These are phyloP conservation scores for Elephantulus edwardii DNA, from an alignment of 2,113 vertebrate genomes.

Conservation along the genomic window DNA sequence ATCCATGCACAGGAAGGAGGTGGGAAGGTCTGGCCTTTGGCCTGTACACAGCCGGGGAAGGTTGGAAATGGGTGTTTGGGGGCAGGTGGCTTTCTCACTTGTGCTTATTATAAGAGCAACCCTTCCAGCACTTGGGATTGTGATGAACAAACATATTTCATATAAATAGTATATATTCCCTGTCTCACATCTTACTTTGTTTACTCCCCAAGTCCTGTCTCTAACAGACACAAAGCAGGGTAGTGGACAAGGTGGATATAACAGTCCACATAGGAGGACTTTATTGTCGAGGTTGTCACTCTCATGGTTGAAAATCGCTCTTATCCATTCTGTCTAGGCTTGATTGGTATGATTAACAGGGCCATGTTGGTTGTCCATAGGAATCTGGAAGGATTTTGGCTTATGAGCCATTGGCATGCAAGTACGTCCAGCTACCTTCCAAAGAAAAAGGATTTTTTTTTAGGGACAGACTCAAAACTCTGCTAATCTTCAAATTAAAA, in stretches of 20 bases:
- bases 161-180: fast-evolving
- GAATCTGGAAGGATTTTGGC: not conserved
- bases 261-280: not conserved
- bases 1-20: not conserved
- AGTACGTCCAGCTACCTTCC: not conserved
- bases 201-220: not conserved
- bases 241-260: not conserved
- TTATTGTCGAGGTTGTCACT: not conserved
- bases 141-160: not conserved
- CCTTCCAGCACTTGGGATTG: not conserved
- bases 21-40: constrained; percentile 45
- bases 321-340: not conserved
- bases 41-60: not conserved
- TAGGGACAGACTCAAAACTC: not conserved
- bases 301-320: not conserved
- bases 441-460: not conserved
- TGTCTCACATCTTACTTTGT: not conserved
- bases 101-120: not conserved
- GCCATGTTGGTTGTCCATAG: not conserved
- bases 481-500: not conserved
- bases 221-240: not conserved
- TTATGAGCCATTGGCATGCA: not conserved
- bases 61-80: not conserved
- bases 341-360: not conserved
- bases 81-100: not conserved